Evolutionary conservation across 2,888 invertebrate species (phyloP), one percentile per base, ranked within the genome.

Genomic region (Caenorhabditis imperialis): DNA sequence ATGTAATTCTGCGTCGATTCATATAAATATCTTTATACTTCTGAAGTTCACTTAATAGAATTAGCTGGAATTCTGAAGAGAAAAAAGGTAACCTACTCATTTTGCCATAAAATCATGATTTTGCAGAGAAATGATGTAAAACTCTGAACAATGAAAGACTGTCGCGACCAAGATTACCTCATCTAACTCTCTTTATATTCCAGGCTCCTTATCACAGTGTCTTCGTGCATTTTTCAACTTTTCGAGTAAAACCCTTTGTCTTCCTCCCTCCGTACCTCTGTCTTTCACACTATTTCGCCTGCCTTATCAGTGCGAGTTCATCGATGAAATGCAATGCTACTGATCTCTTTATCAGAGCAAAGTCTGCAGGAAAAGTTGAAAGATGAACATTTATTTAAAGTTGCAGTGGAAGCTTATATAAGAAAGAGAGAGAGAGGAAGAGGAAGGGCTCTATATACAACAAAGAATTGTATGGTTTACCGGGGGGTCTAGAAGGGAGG

Each of bases 171-270:
- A n/a, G 25, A 63, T 63, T 63, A 48, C 63, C 54, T 63, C 63
- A 63, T 63, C 62, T 61, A 18, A 45, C 63, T 50, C 50, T 22
- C 44, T 37, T 48, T 67, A 57, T 67, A 67, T 48, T 38, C 67
- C 35, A 18, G 12, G 37, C 2, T 37, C 55, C 67, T 67, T 67
- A 67, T 67, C 67, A 57, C 10, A 1, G 0, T 37, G 67, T 23
- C 37, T 67, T 22, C 67, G 67, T 67, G 67, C 67, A 57, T 27
- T 67, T 67, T 44, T 35, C 57, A 51, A 67, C 50, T 44, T 67
- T 67, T 57, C 67, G 57, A 51, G 57, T 57, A 67, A 67, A 67
- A 67, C 51, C 23, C 18, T 57, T 55, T 54, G 55, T 67, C 67
- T 44, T 30, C 4, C 14, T n/a, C 37, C 45, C 67, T 67, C 57